A percentile compares a stretch with the other conserved stretches of the same genome.
phyloP scores from a whole-genome alignment of 2,888 invertebrate genomes.

The Patella caerulea region DNA sequence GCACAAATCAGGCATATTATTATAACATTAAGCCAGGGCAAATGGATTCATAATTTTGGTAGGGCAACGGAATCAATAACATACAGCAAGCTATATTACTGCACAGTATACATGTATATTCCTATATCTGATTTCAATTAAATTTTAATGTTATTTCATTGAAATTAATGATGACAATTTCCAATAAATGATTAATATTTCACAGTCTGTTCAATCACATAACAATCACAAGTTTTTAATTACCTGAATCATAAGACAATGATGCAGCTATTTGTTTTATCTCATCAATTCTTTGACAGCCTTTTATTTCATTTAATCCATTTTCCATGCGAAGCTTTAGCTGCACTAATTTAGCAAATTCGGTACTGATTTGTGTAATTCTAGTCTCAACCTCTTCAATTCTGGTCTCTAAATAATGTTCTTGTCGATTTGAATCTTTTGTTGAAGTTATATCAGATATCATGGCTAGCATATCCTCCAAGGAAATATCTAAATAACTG shows the following conservation, averaged over 20 bases:
- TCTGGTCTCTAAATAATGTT: slow-evolving; percentile 46
- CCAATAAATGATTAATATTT: no score
- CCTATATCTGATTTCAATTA: no score
- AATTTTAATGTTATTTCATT: no score
- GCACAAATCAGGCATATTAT: no score
- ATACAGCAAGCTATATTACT: no score
- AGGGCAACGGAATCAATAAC: no score
- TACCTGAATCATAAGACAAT: slow-evolving; percentile 58
- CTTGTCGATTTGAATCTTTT: slow-evolving; percentile 3
- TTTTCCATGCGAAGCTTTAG: slow-evolving; percentile 60
- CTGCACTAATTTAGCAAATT: slow-evolving; percentile 60
- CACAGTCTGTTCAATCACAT: no score
- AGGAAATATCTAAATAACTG: neutral
- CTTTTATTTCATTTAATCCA: slow-evolving; percentile 57
- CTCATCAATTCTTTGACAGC: slow-evolving; percentile 45
- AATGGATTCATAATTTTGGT: no score
- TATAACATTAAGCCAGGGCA: no score
- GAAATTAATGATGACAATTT: no score
- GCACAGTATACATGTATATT: no score
- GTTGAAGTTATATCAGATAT: neutral
- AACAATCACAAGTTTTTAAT: slow-evolving; percentile 22
- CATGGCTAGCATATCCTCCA: slow-evolving; percentile 6
- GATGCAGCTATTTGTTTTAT: slow-evolving; percentile 50
- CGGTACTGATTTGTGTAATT: slow-evolving; percentile 62
- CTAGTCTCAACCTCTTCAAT: slow-evolving; percentile 68